Evolutionary conservation across 1,140 invertebrate species (phyloP).

Genomic region (Drosophila ananassae): DNA sequence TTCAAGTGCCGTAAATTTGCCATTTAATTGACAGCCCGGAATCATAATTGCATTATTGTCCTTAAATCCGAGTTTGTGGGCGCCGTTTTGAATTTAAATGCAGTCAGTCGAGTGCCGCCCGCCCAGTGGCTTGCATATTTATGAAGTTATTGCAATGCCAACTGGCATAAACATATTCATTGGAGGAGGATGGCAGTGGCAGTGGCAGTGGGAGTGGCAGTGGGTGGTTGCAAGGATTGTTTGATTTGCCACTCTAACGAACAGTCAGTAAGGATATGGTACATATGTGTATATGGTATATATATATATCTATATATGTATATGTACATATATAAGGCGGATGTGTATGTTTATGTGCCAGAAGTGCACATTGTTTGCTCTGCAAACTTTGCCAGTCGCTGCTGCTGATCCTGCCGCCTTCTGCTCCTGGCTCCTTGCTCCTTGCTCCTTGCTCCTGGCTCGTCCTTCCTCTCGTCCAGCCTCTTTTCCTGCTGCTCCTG

Average conservation of each 20-base stretch:
- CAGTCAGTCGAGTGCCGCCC: conserved; percentile 29
- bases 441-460: background rate
- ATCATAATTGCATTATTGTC: conserved; percentile 49
- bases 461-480: background rate
- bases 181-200: conserved; percentile 2
- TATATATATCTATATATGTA: background rate
- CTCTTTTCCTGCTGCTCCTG: conserved; percentile 2
- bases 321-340: background rate
- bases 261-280: conserved; percentile 10
- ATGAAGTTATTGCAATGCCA: conserved; percentile 57
- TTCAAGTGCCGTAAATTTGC: conserved; percentile 55
- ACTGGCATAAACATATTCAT: conserved; percentile 57
- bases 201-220: background rate
- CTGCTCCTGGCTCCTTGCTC: background rate
- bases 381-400: conserved; percentile 52
- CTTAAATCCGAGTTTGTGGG: conserved; percentile 32
- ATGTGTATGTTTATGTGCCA: conserved; percentile 24
- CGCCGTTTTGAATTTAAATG: conserved; percentile 45
- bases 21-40: conserved; percentile 54
- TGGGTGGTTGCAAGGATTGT: conserved; percentile 10
- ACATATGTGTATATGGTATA: no score
- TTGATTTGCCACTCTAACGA: conserved; percentile 54
- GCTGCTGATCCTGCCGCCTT: conserved; percentile 17
- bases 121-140: conserved; percentile 35
- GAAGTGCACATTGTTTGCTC: conserved; percentile 59